Evolutionary conservation across 2,113 vertebrate species (phyloP).

Genomic region (Myotis brandtii): DNA sequence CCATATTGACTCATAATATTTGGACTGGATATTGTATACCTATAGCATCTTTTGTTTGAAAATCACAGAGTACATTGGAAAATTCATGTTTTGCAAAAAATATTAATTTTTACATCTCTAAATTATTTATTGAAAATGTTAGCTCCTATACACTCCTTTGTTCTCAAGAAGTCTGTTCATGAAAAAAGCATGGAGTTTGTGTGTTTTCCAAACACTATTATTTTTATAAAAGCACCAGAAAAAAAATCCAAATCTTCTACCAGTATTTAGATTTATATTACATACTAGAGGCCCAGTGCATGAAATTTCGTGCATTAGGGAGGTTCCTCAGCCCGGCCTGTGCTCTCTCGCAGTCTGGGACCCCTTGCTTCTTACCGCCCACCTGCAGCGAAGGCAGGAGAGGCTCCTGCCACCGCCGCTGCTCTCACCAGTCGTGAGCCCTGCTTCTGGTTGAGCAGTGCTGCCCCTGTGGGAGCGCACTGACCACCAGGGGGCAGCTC

Average conservation of each 20-base stretch:
- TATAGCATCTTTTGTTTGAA: neutral
- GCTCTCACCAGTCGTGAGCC: too few species aligned
- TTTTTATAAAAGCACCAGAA: conserved; percentile 12
- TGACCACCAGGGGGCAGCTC: too few species aligned
- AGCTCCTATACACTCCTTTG: neutral
- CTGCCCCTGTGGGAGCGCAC: too few species aligned
- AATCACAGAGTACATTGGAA: neutral
- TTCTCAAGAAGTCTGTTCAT: neutral
- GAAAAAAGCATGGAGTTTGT: neutral
- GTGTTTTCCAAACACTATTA: neutral
- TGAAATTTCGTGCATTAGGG: too few species aligned
- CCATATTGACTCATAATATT: neutral
- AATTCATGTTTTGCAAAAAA: conserved; percentile 30
- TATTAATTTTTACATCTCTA: neutral
- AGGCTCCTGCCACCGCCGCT: too few species aligned
- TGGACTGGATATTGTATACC: neutral
- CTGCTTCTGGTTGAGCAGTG: accelerated
- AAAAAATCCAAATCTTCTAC: neutral
- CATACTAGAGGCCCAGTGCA: neutral
- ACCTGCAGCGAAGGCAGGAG: too few species aligned
- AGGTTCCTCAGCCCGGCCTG: too few species aligned
- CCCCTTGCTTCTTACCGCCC: too few species aligned
- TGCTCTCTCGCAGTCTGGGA: too few species aligned
- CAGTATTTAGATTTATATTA: neutral
- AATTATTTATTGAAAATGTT: conserved; percentile 24